Evolutionary conservation across 2,797 vertebrate genomes (phyloP).

Genomic region (Amblyraja radiata): DNA sequence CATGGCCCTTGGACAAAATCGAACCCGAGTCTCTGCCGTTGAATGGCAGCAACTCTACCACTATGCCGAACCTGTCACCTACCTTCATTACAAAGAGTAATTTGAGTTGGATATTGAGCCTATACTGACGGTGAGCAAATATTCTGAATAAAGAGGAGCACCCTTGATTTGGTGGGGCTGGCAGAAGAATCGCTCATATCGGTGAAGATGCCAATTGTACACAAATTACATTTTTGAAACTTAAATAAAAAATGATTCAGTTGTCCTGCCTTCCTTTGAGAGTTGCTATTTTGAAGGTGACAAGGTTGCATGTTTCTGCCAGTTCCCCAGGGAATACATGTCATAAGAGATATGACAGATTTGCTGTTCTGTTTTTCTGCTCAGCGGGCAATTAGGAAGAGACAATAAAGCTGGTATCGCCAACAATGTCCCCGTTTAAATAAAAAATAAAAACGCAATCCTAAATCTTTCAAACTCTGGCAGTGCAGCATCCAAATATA

Average conservation of each 20-base stretch:
- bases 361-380: not conserved
- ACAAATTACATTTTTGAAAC: not conserved
- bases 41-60: too few species aligned
- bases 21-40: too few species aligned
- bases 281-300: not conserved
- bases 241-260: not conserved
- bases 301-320: not conserved
- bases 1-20: too few species aligned
- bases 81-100: not conserved
- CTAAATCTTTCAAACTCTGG: too few species aligned
- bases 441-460: too few species aligned
- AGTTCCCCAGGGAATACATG: not conserved
- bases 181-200: slow-evolving; percentile 3
- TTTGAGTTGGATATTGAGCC: not conserved
- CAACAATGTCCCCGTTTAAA: not conserved
- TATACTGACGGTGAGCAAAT: not conserved
- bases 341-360: not conserved
- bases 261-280: not conserved
- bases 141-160: not conserved
- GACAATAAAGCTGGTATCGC: not conserved
- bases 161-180: not conserved
- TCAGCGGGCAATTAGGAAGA: not conserved
- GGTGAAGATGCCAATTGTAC: not conserved
- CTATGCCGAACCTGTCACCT: too few species aligned
- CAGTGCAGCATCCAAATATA: too few species aligned